phyloP scores from a whole-genome alignment of 1,140 invertebrate genomes.

The Ladona fulva region DNA sequence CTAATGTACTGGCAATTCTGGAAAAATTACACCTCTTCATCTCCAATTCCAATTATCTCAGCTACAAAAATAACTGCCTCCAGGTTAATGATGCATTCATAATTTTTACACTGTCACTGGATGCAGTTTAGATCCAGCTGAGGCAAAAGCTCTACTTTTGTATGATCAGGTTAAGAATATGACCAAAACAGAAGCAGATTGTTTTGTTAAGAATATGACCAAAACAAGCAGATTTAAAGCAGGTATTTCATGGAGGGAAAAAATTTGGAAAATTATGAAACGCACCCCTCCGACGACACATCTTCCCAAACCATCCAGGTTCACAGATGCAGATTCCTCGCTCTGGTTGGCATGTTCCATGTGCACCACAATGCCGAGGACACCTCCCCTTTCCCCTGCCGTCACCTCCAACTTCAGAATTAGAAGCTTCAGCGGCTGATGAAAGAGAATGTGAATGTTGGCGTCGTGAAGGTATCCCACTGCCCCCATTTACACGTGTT shows the following conservation, averaged over 20 bases:
- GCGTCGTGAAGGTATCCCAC: neutral
- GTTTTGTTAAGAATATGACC: no score
- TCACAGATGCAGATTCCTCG: slow-evolving; percentile 61
- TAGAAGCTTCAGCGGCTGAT: neutral
- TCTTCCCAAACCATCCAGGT: slow-evolving; percentile 59
- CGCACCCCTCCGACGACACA: slow-evolving; percentile 48
- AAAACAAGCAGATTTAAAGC: no score
- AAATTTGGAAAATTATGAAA: neutral
- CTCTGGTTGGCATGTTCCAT: slow-evolving; percentile 57
- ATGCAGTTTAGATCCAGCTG: no score
- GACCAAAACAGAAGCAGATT: no score
- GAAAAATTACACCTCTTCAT: no score
- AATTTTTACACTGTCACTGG: no score
- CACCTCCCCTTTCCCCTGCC: neutral
- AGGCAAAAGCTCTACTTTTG: no score
- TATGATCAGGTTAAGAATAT: no score
- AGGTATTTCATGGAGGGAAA: neutral
- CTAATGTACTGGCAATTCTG: no score
- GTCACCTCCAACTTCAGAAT: neutral
- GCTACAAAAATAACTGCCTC: no score
- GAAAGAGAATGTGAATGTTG: neutral
- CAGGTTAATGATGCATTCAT: no score
- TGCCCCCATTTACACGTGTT: neutral
- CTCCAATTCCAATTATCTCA: no score
- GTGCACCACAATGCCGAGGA: slow-evolving; percentile 26